A percentile compares a stretch with the other conserved stretches of the same genome.
Evolutionary conservation across 2,888 invertebrate genomes (phyloP).

Genomic region (Agriotes lineatus): DNA sequence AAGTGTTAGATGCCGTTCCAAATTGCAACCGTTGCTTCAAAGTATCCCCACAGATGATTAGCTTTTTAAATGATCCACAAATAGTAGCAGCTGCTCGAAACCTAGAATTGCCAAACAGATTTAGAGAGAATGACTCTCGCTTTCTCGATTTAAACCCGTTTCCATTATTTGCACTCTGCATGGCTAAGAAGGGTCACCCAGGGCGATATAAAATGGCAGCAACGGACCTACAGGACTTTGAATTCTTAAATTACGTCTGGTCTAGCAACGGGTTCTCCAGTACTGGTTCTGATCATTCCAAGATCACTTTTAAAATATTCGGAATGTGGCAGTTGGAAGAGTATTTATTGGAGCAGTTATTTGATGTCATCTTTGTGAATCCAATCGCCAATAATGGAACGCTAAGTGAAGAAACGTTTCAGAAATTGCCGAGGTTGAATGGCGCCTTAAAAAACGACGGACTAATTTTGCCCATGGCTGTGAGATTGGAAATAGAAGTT

Average conservation of each 20-base stretch:
- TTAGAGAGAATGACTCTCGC: constrained; percentile 59
- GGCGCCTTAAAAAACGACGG: constrained; percentile 57
- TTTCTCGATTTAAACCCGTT: constrained; percentile 74
- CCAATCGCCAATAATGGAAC: constrained; percentile 72
- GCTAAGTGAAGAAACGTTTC: constrained; percentile 64
- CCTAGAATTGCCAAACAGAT: constrained; percentile 64
- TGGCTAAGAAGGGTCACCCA: constrained; percentile 67
- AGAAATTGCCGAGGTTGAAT: constrained; percentile 57
- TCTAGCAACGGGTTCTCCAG: neutral
- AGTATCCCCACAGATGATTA: constrained; percentile 55
- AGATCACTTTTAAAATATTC: constrained; percentile 2
- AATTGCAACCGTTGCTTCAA: constrained; percentile 53
- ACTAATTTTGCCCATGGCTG: constrained; percentile 65
- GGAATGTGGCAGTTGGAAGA: neutral
- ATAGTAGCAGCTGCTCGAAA: constrained; percentile 39
- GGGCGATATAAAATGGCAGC: constrained; percentile 61
- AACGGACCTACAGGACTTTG: constrained; percentile 61
- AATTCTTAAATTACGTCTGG: constrained; percentile 60
- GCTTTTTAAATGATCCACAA: constrained; percentile 58
- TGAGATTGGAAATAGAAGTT: constrained; percentile 71
- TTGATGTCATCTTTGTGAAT: constrained; percentile 71
- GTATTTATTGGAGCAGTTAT: constrained; percentile 56
- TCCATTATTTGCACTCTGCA: constrained; percentile 73
- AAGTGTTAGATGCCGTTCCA: constrained; percentile 33
- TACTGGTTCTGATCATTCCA: neutral